A percentile compares a stretch with the other conserved stretches of the same genome.
phyloP scores from a whole-genome alignment of 2,113 vertebrate genomes.

The Tupaia chinensis region DNA sequence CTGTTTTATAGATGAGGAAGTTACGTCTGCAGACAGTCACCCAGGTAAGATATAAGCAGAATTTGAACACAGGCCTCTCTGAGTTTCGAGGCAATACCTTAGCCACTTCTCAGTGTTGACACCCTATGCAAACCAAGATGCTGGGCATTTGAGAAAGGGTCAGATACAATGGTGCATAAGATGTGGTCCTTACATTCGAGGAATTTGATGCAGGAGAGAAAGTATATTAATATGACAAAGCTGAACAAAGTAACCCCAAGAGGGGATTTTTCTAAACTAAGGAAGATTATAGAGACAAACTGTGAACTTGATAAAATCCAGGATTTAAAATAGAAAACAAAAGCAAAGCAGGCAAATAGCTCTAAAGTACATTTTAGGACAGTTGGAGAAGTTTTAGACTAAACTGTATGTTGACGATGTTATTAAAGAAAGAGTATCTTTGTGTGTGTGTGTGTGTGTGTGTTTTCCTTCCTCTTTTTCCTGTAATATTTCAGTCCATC shows the following conservation, averaged over 20 bases:
- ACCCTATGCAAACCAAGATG: neutral
- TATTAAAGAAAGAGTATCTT: neutral
- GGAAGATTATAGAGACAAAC: neutral
- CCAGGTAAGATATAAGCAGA: neutral
- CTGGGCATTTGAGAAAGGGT: neutral
- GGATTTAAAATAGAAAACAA: constrained; percentile 40
- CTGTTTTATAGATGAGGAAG: constrained; percentile 2
- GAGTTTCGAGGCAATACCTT: neutral
- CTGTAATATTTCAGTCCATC: too few relatives aligned
- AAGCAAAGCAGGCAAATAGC: neutral
- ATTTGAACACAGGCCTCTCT: constrained; percentile 17
- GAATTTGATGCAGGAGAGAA: neutral
- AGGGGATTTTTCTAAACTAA: neutral
- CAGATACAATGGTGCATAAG: neutral
- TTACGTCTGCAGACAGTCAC: neutral
- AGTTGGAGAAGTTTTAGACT: constrained; percentile 5
- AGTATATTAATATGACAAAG: neutral
- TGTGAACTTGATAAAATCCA: neutral
- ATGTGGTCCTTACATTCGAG: neutral
- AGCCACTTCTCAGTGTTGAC: neutral
- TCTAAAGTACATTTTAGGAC: neutral
- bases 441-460: too few relatives aligned
- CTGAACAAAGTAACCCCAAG: neutral
- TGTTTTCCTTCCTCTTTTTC: too few relatives aligned
- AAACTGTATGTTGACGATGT: neutral